A percentile compares a stretch with the other conserved stretches of the same genome.
These are phyloP conservation scores for Pitangus sulphuratus DNA, from an alignment of 2,797 vertebrate species.

Conservation along the genomic window DNA sequence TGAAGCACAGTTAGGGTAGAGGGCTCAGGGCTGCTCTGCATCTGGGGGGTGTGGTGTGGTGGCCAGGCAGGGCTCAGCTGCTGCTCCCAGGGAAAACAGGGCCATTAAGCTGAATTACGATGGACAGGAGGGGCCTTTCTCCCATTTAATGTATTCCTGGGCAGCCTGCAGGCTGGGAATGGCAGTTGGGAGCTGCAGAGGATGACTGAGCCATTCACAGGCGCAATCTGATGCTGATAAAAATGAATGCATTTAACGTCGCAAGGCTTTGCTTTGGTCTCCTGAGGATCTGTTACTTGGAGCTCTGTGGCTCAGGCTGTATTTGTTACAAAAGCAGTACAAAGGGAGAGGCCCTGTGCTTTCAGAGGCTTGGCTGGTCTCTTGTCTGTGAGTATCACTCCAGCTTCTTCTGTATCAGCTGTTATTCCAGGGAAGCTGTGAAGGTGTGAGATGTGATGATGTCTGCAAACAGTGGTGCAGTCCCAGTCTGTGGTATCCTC, in stretches of 20 bases:
- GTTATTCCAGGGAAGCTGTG: slow-evolving; percentile 30
- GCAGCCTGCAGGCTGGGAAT: slow-evolving; percentile 43
- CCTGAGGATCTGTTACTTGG: neutral
- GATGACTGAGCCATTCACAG: slow-evolving; percentile 34
- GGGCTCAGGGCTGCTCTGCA: neutral
- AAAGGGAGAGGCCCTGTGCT: neutral
- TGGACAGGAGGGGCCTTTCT: neutral
- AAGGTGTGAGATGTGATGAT: neutral
- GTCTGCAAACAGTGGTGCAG: neutral
- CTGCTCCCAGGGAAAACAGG: neutral
- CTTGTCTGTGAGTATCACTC: neutral
- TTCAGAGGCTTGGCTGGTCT: neutral
- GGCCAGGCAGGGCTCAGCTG: neutral
- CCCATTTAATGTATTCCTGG: slow-evolving; percentile 17
- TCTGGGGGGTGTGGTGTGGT: neutral
- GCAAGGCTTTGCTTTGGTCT: neutral
- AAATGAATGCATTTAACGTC: slow-evolving; percentile 30
- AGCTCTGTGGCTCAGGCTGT: neutral
- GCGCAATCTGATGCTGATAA: slow-evolving; percentile 38
- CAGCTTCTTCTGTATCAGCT: neutral
- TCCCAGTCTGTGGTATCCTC: neutral
- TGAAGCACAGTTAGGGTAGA: neutral
- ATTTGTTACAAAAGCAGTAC: slow-evolving; percentile 30
- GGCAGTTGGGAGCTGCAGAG: slow-evolving; percentile 38
- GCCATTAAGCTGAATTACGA: neutral